These are phyloP conservation scores for Choreutis nemorana DNA, from an alignment of 2,888 invertebrate species.

Conservation along the genomic window DNA sequence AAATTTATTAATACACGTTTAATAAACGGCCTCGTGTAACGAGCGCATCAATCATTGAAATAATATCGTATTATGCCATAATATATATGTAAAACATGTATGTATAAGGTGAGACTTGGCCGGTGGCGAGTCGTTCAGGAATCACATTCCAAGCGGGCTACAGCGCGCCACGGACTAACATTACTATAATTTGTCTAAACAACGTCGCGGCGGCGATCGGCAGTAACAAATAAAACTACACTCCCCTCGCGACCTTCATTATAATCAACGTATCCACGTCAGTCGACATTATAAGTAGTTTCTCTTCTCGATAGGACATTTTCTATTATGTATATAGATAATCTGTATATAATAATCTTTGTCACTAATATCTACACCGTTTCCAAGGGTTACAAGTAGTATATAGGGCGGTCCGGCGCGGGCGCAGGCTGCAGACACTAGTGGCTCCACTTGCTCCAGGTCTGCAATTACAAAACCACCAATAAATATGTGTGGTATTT, in stretches of 20 bases:
- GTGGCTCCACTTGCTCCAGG: constrained; percentile 63
- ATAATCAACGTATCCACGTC: constrained; percentile 51
- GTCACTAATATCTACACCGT: constrained; percentile 67
- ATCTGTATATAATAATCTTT: constrained; percentile 62
- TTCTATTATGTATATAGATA: constrained; percentile 64
- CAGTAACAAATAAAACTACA: constrained; percentile 46
- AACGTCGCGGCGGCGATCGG: constrained; percentile 24
- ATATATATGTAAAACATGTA: constrained; percentile 54
- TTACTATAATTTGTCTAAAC: constrained; percentile 36
- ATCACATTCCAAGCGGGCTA: constrained; percentile 56
- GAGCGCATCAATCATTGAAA: constrained; percentile 42
- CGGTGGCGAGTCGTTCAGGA: constrained; percentile 36
- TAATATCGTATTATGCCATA: constrained; percentile 66
- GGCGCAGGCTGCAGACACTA: constrained; percentile 20
- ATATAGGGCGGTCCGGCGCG: constrained; percentile 25
- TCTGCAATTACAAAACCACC: constrained; percentile 27
- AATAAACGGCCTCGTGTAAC: constrained; percentile 30
- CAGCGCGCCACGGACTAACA: constrained; percentile 25
- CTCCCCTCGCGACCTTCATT: constrained; percentile 44
- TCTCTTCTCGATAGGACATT: constrained; percentile 58
- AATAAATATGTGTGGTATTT: no score
- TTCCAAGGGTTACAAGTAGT: constrained; percentile 56
- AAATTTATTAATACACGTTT: constrained; percentile 70
- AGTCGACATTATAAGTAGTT: constrained; percentile 54
- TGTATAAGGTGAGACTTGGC: constrained; percentile 33